phyloP scores from a whole-genome alignment of 2,797 vertebrate genomes.

The Rallus crepitans region DNA sequence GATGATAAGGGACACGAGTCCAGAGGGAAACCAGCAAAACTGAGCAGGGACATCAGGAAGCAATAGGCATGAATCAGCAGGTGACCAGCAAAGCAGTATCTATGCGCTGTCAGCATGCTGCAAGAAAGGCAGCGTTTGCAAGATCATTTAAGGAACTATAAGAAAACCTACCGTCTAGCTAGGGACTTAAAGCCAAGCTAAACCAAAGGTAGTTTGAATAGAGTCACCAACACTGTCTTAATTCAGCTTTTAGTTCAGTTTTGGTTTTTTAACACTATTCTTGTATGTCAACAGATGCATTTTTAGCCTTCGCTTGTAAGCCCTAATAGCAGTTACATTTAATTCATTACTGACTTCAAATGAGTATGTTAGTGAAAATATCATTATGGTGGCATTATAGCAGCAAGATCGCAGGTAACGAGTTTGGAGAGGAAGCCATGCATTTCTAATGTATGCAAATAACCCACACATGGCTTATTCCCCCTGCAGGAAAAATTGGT shows the following conservation, averaged over 20 bases:
- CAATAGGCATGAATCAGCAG: not conserved
- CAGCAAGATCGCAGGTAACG: not conserved
- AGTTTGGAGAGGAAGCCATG: not conserved
- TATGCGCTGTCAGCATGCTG: rapidly evolving
- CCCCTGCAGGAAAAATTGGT: not conserved
- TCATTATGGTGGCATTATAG: not conserved
- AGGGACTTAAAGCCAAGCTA: not conserved
- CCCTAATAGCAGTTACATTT: not conserved
- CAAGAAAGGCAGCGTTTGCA: not conserved
- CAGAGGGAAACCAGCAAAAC: not conserved
- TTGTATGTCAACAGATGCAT: not conserved
- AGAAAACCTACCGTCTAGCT: not conserved
- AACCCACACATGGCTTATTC: not conserved
- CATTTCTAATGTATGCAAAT: not conserved
- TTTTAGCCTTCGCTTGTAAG: not conserved
- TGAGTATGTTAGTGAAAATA: not conserved
- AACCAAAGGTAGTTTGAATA: not conserved
- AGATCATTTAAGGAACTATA: not conserved
- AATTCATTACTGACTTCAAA: not conserved
- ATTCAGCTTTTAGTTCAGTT: not conserved
- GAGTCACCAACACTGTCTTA: not conserved
- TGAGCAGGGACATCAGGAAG: not conserved
- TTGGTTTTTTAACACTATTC: not conserved
- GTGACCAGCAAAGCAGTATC: not conserved
- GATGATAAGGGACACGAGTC: not conserved